Percentiles rank a stretch among this genome's conserved stretches.
Conservation (phyloP, 2,113 vertebrate species). For the Sorex fumeus region DNA sequence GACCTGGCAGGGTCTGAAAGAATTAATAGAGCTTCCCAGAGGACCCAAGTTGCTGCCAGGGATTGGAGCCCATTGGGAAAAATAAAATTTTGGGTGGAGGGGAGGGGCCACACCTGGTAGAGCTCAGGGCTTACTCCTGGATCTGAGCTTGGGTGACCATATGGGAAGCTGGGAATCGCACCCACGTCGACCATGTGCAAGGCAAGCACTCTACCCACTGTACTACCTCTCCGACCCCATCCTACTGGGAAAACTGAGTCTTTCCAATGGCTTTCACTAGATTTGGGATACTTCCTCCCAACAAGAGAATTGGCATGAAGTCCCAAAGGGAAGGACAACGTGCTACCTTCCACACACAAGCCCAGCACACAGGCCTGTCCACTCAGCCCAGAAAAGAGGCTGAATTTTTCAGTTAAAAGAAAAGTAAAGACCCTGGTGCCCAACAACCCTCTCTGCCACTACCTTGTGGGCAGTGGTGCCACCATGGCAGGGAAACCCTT, state of each 20-base stretch:
- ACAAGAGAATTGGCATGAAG: not conserved
- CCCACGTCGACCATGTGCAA: too few relatives aligned
- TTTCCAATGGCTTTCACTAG: conserved; percentile 61
- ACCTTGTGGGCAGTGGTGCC: not conserved
- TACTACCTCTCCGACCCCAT: not conserved
- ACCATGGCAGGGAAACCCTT: not conserved
- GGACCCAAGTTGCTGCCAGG: not conserved
- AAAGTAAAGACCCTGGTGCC: not conserved
- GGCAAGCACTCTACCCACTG: too few relatives aligned
- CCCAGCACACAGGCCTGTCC: not conserved
- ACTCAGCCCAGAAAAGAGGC: not conserved
- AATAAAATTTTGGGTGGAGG: not conserved
- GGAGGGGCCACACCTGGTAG: too few relatives aligned
- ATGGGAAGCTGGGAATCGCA: too few relatives aligned
- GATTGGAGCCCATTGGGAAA: conserved; percentile 43
- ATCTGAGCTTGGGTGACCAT: too few relatives aligned
- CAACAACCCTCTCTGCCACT: conserved; percentile 52
- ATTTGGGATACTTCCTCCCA: not conserved
- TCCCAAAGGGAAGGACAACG: not conserved
- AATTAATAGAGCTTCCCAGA: not conserved
- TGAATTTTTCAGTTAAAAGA: conserved; percentile 22
- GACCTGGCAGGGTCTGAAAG: not conserved
- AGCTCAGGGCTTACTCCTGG: too few relatives aligned
- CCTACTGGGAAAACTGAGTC: conserved; percentile 29
- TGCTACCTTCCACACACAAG: not conserved